A percentile compares a stretch with the other conserved stretches of the same genome.
Evolutionary conservation across 2,113 vertebrate species (phyloP).

Genomic region (Hypomesus transpacificus): DNA sequence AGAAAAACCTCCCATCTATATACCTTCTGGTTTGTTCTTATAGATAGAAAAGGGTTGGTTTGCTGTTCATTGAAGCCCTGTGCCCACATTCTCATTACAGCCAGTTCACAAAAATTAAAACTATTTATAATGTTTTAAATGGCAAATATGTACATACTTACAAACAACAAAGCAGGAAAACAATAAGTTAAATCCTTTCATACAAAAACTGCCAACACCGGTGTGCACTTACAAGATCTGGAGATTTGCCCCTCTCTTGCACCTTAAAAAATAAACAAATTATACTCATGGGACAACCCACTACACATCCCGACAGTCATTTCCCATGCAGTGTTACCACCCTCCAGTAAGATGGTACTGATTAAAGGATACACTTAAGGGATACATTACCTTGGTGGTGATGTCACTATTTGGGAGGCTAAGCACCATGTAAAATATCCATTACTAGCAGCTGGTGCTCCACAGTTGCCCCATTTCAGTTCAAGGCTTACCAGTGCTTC

Average conservation of each 20-base stretch:
- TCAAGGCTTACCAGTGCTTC: conserved; percentile 10
- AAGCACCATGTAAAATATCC: conserved; percentile 49
- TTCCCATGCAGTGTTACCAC: conserved; percentile 50
- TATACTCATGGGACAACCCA: conserved; percentile 18
- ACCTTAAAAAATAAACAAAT: conserved; percentile 23
- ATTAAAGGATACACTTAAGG: conserved; percentile 23
- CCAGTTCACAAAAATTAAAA: conserved; percentile 38
- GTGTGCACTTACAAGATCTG: conserved; percentile 41
- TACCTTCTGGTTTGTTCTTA: conserved; percentile 18
- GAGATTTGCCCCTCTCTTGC: conserved; percentile 24
- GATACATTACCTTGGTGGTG: conserved; percentile 19
- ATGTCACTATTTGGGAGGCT: conserved; percentile 40
- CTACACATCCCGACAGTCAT: conserved; percentile 46
- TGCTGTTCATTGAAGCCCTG: conserved; percentile 30
- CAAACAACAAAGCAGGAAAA: conserved; percentile 56
- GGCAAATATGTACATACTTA: conserved; percentile 66
- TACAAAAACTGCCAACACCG: conserved; percentile 53
- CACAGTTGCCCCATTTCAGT: conserved; percentile 33
- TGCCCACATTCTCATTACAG: conserved; percentile 36
- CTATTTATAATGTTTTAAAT: conserved; percentile 29
- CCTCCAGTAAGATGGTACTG: conserved; percentile 30
- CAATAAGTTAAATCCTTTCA: conserved; percentile 73
- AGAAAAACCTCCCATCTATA: conserved; percentile 19
- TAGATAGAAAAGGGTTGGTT: conserved; percentile 30
- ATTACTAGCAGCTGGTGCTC: conserved; percentile 71